Conservation (phyloP, 2,113 vertebrate species). For the Alosa alosa region DNA sequence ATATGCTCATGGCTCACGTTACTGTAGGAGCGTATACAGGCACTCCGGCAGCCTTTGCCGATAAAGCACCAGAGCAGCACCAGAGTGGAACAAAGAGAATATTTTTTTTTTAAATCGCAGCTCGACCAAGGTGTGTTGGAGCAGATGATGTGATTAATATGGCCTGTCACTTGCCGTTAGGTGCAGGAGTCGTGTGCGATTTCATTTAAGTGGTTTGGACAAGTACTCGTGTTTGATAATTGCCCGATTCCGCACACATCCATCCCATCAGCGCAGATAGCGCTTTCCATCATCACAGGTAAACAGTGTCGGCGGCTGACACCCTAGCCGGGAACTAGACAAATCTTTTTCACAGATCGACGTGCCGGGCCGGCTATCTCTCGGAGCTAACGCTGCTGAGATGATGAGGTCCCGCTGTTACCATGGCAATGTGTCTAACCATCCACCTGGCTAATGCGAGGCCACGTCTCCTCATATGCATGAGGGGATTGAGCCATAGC, state of each 20-base stretch:
- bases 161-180: conserved; percentile 5
- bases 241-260: background rate
- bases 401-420: background rate
- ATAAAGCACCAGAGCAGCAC: background rate
- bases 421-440: background rate
- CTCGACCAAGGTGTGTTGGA: background rate
- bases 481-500: background rate
- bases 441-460: conserved; percentile 1
- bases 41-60: background rate
- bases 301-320: background rate
- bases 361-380: background rate
- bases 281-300: background rate
- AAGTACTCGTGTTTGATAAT: background rate
- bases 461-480: background rate
- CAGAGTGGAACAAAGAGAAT: background rate
- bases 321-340: background rate
- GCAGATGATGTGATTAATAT: background rate
- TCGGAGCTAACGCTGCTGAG: background rate
- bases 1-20: background rate
- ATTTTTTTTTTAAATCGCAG: background rate
- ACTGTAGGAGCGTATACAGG: background rate
- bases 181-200: background rate
- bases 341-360: background rate
- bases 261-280: background rate
- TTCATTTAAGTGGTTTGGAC: background rate